A percentile compares a stretch with the other conserved stretches of the same genome.
Conservation (phyloP, 2,113 vertebrate genomes). For the Sinosuthora webbiana region DNA sequence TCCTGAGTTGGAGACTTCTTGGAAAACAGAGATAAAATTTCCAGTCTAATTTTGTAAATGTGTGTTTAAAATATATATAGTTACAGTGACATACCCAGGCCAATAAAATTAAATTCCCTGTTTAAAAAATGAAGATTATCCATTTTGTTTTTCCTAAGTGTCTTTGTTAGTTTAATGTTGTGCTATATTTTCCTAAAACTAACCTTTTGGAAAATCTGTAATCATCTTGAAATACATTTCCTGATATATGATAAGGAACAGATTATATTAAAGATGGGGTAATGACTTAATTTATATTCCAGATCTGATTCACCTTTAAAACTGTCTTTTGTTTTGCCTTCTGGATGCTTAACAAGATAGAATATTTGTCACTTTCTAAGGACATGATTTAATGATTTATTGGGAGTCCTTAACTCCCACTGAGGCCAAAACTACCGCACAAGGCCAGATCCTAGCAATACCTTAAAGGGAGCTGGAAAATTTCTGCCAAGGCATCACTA, state of each 20-base stretch:
- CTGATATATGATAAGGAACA: background rate
- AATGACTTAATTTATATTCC: background rate
- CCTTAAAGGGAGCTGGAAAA: background rate
- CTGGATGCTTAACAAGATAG: background rate
- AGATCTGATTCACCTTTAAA: background rate
- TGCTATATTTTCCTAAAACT: background rate
- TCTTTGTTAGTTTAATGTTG: background rate
- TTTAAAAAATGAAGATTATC: background rate
- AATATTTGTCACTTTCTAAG: background rate
- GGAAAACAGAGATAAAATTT: background rate
- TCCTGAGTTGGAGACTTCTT: background rate
- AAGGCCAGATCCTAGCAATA: background rate
- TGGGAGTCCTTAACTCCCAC: background rate
- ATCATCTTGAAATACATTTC: slow-evolving; percentile 25
- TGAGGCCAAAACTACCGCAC: background rate
- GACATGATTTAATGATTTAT: background rate
- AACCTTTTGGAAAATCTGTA: background rate
- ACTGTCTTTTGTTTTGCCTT: background rate
- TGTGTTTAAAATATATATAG: background rate
- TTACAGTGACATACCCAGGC: background rate
- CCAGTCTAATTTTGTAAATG: background rate
- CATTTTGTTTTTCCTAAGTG: background rate
- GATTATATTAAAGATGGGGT: background rate
- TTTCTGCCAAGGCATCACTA: background rate
- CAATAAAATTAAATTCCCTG: background rate